phyloP scores from a whole-genome alignment of 2,113 vertebrate species.

The Micronycteris hirsuta region DNA sequence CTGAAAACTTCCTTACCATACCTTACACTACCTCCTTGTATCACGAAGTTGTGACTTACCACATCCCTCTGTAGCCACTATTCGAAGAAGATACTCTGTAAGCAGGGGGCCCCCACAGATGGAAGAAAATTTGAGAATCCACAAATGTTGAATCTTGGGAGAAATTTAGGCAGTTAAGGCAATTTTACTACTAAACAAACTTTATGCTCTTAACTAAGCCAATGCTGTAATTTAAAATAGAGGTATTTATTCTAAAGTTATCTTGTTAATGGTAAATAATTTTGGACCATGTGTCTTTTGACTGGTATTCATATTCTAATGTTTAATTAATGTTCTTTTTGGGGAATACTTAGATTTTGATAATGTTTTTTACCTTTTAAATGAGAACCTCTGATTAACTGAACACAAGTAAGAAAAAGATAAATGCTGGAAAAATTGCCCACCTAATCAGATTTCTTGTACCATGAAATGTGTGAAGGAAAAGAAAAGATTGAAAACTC shows the following conservation, averaged over 20 bases:
- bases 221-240: background rate
- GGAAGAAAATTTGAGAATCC: background rate
- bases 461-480: background rate
- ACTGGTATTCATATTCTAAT: background rate
- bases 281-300: background rate
- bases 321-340: background rate
- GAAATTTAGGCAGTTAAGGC: background rate
- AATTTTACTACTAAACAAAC: constrained; percentile 25
- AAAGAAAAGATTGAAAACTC: constrained; percentile 81
- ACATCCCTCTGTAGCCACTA: background rate
- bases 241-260: background rate
- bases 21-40: background rate
- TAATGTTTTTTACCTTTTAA: background rate
- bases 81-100: background rate
- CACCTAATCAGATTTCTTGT: background rate
- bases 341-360: background rate
- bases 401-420: constrained; percentile 29
- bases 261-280: background rate
- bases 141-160: background rate
- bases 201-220: background rate
- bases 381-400: background rate
- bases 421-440: background rate
- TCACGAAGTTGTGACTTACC: background rate
- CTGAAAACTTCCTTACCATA: background rate
- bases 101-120: background rate